These are phyloP conservation scores for Cyclura pinguis DNA, from an alignment of 2,797 vertebrate species.

Conservation along the genomic window DNA sequence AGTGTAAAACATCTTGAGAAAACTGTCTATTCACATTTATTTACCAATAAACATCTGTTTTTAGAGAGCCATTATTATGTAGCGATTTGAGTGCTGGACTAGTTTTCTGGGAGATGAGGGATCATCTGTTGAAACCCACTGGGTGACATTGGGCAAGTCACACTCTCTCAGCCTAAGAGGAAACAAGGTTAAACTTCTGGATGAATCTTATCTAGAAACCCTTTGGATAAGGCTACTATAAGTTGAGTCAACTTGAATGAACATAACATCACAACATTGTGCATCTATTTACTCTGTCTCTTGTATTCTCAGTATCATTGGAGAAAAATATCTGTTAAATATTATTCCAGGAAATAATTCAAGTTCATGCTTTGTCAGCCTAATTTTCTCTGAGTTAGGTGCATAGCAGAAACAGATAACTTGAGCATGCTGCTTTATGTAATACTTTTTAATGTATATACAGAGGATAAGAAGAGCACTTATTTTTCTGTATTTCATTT, in stretches of 20 bases:
- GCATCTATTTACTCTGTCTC: constrained; percentile 64
- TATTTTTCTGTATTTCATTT: constrained; percentile 80
- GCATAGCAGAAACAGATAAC: constrained; percentile 6
- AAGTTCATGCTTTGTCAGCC: constrained; percentile 73
- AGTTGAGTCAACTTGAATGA: too few species aligned
- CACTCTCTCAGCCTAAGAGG: too few species aligned
- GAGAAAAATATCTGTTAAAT: constrained; percentile 73
- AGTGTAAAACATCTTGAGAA: constrained; percentile 78
- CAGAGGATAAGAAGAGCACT: constrained; percentile 70
- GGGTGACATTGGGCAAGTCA: too few species aligned
- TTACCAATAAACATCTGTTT: constrained; percentile 44
- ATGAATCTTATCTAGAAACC: too few species aligned
- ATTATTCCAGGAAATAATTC: constrained; percentile 78
- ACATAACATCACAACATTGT: too few species aligned
- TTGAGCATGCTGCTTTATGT: not conserved
- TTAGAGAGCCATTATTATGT: too few species aligned
- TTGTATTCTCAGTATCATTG: constrained; percentile 71
- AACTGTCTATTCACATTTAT: constrained; percentile 72
- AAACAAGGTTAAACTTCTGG: too few species aligned
- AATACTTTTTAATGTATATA: constrained; percentile 21
- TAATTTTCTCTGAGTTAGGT: constrained; percentile 44
- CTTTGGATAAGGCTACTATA: too few species aligned
- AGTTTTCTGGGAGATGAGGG: too few species aligned
- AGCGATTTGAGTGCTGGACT: too few species aligned
- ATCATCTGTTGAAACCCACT: too few species aligned